Evolutionary conservation across 2,797 vertebrate genomes (phyloP).

Genomic region (Chloroceryle inda): DNA sequence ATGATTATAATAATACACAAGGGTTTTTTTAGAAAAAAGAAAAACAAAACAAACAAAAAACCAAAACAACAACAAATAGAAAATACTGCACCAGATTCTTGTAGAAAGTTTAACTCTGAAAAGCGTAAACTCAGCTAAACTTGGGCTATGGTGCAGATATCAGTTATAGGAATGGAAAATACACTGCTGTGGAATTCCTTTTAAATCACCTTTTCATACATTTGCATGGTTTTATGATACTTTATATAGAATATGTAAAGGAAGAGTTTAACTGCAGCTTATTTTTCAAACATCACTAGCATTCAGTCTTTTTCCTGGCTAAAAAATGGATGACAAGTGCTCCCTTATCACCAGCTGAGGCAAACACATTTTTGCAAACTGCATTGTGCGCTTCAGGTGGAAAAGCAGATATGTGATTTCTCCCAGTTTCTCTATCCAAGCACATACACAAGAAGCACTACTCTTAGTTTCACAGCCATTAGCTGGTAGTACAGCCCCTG

Average conservation of each 20-base stretch:
- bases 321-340: not conserved
- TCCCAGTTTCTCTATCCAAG: not conserved
- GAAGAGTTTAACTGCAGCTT: not conserved
- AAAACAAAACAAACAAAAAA: not conserved
- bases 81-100: not conserved
- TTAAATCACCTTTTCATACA: not conserved
- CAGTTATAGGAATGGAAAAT: not conserved
- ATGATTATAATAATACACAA: not conserved
- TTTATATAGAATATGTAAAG: not conserved
- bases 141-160: not conserved
- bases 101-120: not conserved
- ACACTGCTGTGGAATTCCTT: not conserved
- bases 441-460: not conserved
- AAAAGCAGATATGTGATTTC: not conserved
- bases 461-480: not conserved
- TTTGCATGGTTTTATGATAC: not conserved
- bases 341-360: not conserved
- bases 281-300: not conserved
- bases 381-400: rapidly evolving
- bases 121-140: not conserved
- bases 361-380: not conserved
- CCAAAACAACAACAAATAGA: too few relatives aligned
- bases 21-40: not conserved
- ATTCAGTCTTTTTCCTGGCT: not conserved
- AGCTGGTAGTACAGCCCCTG: not conserved